Evolutionary conservation across 2,888 invertebrate species (phyloP), one percentile per base, ranked within the genome.

Genomic region (Phragmatobia fuliginosa): DNA sequence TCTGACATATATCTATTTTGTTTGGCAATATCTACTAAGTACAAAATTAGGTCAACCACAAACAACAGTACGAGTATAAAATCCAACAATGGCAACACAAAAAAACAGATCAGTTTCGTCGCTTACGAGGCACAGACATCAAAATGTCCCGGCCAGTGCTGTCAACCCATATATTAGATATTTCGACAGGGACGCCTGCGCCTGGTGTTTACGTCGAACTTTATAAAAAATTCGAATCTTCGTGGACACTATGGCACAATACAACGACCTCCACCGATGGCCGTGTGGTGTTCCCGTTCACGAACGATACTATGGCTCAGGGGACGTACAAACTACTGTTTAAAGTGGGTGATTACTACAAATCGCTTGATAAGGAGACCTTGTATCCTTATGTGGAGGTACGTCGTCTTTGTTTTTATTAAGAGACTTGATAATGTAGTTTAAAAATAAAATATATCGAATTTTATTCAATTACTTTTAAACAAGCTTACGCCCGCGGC

Each of bases 361-460:
- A 96, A 65, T 85, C 92, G 33, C 90, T 92, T 64, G 95, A 96
- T 71, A 95, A 96, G 72, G 96, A 96, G 66, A 96, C 97, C 0
- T 94, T 98, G 76, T 98, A 97, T 90, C 98, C 98, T 0, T 97
- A 96, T 87, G 96, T 98, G 68, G 98, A 98, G 95, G 97, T 97
- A 86, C 87, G 88, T 77, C 25, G 62, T 25, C 41, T 67, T 66
- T 71, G 11, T 32, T 28, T n/a, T n/a, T 31, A 32, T 38, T 72
- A 25, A n/a, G n/a, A n/a, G n/a, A n/a, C n/a, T n/a, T 33, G 10
- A 14, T 32, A 64, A 28, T 61, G 11, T 18, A n/a, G 25, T 2
- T 49, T n/a, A 36, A 38, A 33, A 33, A 33, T 16, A 41, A 41
- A 41, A 41, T 41, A 8, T 41, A 41, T 41, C n/a, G n/a, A n/a